Conservation (phyloP, 2,797 vertebrate genomes). For the Erithacus rubecula region DNA sequence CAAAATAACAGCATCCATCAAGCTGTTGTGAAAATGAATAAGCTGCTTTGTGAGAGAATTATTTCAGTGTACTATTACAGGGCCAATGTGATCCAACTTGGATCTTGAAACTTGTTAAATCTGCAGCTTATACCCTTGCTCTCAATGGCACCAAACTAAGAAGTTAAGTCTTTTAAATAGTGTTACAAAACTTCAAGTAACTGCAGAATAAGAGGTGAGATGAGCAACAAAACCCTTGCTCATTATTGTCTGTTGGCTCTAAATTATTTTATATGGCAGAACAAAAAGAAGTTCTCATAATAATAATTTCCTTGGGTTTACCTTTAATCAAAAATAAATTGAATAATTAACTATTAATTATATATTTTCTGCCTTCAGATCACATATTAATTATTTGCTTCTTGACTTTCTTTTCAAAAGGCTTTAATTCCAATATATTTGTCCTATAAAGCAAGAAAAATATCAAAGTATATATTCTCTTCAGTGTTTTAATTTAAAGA, state of each 20-base stretch:
- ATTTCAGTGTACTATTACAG: neutral
- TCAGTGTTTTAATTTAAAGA: neutral
- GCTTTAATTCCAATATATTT: neutral
- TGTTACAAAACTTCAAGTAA: neutral
- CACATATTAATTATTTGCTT: neutral
- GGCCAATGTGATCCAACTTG: neutral
- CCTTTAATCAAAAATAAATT: neutral
- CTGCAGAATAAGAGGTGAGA: neutral
- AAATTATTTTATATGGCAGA: neutral
- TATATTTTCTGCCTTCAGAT: neutral
- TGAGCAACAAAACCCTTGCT: neutral
- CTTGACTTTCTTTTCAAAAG: neutral
- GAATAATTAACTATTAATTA: neutral
- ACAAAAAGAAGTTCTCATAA: neutral
- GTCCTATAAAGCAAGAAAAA: neutral
- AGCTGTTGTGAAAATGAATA: conserved; percentile 29
- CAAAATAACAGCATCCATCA: conserved; percentile 25
- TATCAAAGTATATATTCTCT: neutral
- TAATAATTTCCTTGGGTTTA: neutral
- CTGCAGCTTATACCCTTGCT: neutral
- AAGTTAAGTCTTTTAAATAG: neutral
- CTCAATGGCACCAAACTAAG: neutral
- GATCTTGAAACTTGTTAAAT: neutral
- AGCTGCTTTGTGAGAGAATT: conserved; percentile 7
- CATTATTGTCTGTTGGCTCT: neutral